Evolutionary conservation across 2,888 invertebrate species (phyloP).

Genomic region (Leptothorax acervorum): DNA sequence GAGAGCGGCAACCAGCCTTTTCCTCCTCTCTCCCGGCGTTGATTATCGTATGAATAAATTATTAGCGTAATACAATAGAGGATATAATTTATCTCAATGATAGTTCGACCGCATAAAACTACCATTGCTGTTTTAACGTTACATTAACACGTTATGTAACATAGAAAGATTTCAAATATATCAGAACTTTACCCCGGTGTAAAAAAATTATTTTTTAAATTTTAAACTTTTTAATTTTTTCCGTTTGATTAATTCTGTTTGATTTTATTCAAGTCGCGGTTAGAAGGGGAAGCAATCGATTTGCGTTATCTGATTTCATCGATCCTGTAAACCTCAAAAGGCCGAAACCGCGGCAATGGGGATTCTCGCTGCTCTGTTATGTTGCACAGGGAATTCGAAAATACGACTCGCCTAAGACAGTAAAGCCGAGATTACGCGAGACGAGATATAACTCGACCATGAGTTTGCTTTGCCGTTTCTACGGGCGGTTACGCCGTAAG

Average conservation of each 20-base stretch:
- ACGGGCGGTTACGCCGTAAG: conserved; percentile 62
- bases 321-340: not conserved
- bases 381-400: conserved; percentile 5
- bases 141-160: not conserved
- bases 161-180: not conserved
- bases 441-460: conserved; percentile 45
- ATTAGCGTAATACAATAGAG: conserved; percentile 31
- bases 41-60: conserved; percentile 46
- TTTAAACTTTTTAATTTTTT: not conserved
- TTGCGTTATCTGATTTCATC: conserved; percentile 16
- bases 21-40: conserved; percentile 23
- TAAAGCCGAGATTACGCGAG: conserved; percentile 74
- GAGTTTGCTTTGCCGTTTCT: conserved; percentile 51
- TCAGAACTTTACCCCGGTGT: not conserved
- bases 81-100: conserved; percentile 37
- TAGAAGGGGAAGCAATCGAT: not conserved
- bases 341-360: not conserved
- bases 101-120: conserved; percentile 21
- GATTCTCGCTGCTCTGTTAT: conserved; percentile 13
- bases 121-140: conserved; percentile 26
- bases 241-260: not conserved
- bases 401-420: conserved; percentile 69
- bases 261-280: not conserved
- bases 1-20: conserved; percentile 17
- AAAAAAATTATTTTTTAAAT: not conserved